Evolutionary conservation across 2,797 vertebrate species (phyloP), one percentile per base, ranked within the genome.

Genomic region (Sebastes iracundus): DNA sequence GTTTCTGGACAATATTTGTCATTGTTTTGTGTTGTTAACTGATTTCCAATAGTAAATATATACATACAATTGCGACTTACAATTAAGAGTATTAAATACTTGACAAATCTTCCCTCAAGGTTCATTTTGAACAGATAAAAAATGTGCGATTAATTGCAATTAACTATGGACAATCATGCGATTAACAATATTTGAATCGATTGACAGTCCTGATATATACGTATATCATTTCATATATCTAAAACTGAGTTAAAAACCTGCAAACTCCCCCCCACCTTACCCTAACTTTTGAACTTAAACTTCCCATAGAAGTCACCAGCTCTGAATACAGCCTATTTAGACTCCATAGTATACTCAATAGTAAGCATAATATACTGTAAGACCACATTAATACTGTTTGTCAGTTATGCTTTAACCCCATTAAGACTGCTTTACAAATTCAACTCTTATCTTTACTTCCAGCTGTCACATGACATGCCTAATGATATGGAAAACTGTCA

Each of bases 301-400:
- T 59, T n/a, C 30, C 7, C 27, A 5, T 28, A 10, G 27, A 30
- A 69, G 12, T 66, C 72, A 63, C 58, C 53, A 79, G 72, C 83
- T 92, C 73, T 85, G 82, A 81, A 82, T 80, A 73, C 68, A 86
- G 35, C 28, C 52, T 4, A 42, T 72, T 16, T 49, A n/a, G 5
- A 56, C 60, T 72, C 9, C 9, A 60, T 22, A 65, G 4, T 32
- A 28, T 74, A 55, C 61, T 69, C 28, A 76, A 22, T 42, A 75
- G 8, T 27, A 68, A 22, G 55, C 64, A 56, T 33, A 59, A 5
- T 58, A 30, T 52, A 52, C 42, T 46, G 42, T 20, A 22, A 49
- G 33, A 55, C 20, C 12, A 8, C 12, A 30, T 80, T 46, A 42
- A 32, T 38, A 55, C 23, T 46, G 35, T 69, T 72, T 65, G 38